A percentile compares a stretch with the other conserved stretches of the same genome.
Conservation (phyloP, 2,888 invertebrate genomes). For the Thecocarcelia acutangulata region DNA sequence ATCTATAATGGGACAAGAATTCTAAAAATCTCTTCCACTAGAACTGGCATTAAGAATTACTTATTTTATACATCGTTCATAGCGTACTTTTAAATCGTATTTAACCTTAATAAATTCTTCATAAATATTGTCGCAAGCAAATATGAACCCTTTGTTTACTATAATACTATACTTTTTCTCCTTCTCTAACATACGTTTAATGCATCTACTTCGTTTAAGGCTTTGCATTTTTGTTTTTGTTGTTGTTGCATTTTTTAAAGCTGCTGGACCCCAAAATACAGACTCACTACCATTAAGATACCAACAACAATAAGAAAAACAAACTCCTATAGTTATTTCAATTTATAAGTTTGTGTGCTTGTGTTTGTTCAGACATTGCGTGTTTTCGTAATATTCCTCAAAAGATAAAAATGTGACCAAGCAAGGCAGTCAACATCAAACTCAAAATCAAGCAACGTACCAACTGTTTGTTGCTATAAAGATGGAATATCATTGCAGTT, state of each 20-base stretch:
- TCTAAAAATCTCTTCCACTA: no score
- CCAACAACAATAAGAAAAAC: constrained; percentile 24
- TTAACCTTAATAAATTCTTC: neutral
- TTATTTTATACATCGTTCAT: neutral
- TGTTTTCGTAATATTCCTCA: constrained; percentile 81
- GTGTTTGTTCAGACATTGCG: constrained; percentile 78
- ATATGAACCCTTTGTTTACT: constrained; percentile 49
- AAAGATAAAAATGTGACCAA: constrained; percentile 81
- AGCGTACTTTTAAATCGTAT: neutral
- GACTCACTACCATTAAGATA: constrained; percentile 59
- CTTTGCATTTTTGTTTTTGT: constrained; percentile 32
- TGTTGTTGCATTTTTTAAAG: constrained; percentile 49
- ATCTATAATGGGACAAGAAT: no score
- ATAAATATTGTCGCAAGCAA: constrained; percentile 7
- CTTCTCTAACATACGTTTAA: constrained; percentile 18
- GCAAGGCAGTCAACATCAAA: constrained; percentile 72
- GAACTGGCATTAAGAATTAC: no score
- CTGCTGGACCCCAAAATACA: constrained; percentile 50
- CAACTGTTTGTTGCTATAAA: constrained; percentile 65
- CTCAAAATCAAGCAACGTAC: constrained; percentile 59
- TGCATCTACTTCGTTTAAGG: constrained; percentile 47
- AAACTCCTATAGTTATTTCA: constrained; percentile 31
- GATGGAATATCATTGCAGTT: constrained; percentile 46
- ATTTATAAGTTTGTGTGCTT: constrained; percentile 48
- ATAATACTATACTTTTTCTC: constrained; percentile 44